A percentile compares a stretch with the other conserved stretches of the same genome.
Conservation (phyloP, 2,797 vertebrate genomes). For the Petrocephalus schoutedeni region DNA sequence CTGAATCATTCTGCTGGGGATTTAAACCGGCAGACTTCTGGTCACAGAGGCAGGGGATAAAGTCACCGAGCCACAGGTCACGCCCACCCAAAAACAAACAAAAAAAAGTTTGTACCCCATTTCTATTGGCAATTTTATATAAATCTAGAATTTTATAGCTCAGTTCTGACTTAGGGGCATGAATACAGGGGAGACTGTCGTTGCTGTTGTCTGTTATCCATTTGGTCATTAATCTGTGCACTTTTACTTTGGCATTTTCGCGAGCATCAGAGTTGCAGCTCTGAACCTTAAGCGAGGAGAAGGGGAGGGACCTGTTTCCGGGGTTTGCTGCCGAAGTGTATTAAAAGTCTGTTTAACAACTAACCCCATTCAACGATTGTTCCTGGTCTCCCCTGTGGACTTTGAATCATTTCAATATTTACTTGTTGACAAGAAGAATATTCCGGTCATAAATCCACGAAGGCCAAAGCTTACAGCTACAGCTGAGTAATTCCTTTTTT, state of each 20-base stretch:
- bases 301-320: neutral
- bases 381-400: neutral
- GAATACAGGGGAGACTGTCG: neutral
- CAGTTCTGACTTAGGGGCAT: neutral
- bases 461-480: neutral
- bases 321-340: neutral
- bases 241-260: neutral
- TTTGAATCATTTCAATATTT: conserved; percentile 2
- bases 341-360: neutral
- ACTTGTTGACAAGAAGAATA: neutral
- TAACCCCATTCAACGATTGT: neutral
- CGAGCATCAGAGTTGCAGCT: neutral
- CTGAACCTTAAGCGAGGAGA: neutral
- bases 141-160: neutral
- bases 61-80: neutral
- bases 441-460: neutral
- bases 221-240: neutral
- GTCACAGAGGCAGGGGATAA: neutral
- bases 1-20: neutral
- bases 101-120: neutral
- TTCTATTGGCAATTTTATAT: neutral
- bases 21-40: neutral
- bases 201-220: neutral
- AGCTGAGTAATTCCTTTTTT: neutral
- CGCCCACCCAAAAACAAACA: neutral